A percentile compares a stretch with the other conserved stretches of the same genome.
phyloP scores from a whole-genome alignment of 2,888 invertebrate species.

The Odontocolon sp. region DNA sequence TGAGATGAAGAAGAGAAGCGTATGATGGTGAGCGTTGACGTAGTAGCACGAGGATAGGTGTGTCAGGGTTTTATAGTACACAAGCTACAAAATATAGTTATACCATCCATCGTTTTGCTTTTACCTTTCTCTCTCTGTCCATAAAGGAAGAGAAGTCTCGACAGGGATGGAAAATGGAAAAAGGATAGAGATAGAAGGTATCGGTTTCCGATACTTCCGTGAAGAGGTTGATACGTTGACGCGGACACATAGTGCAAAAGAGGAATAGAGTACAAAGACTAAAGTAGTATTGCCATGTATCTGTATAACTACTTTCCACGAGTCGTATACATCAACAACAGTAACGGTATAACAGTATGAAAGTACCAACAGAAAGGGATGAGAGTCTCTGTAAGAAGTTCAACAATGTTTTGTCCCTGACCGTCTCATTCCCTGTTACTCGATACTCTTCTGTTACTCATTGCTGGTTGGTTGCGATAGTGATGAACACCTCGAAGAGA shows the following conservation, averaged over 20 bases:
- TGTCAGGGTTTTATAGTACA: slow-evolving; percentile 23
- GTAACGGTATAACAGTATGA: slow-evolving; percentile 4
- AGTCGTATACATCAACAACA: slow-evolving; percentile 5
- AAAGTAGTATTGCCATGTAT: neutral
- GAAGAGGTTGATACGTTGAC: slow-evolving; percentile 43
- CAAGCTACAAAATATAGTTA: no score
- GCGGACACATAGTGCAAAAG: slow-evolving; percentile 17
- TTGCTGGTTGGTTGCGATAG: no score
- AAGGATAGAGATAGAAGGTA: slow-evolving; percentile 48
- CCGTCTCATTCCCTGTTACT: neutral
- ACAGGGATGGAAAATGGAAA: slow-evolving; percentile 8
- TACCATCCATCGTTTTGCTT: slow-evolving; percentile 36
- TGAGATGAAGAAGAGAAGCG: slow-evolving; percentile 32
- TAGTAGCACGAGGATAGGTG: slow-evolving; percentile 1
- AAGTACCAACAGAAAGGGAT: neutral
- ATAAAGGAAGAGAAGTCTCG: slow-evolving; percentile 33
- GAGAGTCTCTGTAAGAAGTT: slow-evolving; percentile 12
- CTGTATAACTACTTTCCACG: slow-evolving; percentile 3
- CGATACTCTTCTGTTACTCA: no score
- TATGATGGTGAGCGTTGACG: slow-evolving; percentile 30
- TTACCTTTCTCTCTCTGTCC: slow-evolving; percentile 14
- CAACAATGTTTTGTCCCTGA: slow-evolving; percentile 16
- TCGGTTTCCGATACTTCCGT: slow-evolving; percentile 65
- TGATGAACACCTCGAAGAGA: no score
- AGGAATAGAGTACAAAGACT: slow-evolving; percentile 14